These are phyloP conservation scores for Nesidiocoris tenuis DNA, from an alignment of 2,888 invertebrate genomes.

Conservation along the genomic window DNA sequence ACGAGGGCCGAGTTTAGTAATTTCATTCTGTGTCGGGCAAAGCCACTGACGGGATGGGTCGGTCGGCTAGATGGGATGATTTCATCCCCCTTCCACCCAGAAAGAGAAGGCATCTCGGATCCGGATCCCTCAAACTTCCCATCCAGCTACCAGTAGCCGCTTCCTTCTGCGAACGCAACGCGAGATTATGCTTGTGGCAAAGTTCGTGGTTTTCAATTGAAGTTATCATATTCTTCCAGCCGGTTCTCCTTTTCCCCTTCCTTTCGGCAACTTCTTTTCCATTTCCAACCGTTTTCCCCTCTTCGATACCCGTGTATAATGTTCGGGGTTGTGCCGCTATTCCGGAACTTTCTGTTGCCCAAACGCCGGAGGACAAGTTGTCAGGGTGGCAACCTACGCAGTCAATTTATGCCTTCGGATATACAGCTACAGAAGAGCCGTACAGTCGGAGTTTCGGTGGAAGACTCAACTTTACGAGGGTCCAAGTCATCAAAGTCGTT, in stretches of 20 bases:
- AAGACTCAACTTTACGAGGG: too few species aligned
- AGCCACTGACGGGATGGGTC: neutral
- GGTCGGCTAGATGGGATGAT: neutral
- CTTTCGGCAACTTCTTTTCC: neutral
- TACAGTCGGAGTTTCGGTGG: too few species aligned
- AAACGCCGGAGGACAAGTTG: neutral
- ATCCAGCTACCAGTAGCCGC: neutral
- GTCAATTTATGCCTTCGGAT: neutral
- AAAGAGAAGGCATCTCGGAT: neutral
- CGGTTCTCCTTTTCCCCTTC: slow-evolving; percentile 7
- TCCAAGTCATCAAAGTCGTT: too few species aligned
- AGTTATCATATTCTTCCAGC: slow-evolving; percentile 24
- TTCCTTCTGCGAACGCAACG: slow-evolving; percentile 5
- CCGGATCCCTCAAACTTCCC: neutral
- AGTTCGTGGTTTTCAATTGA: slow-evolving; percentile 15
- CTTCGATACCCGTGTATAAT: neutral
- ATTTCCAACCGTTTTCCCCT: neutral
- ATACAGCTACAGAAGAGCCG: too few species aligned
- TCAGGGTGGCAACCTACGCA: neutral
- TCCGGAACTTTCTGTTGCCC: neutral
- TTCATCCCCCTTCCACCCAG: neutral
- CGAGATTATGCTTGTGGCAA: neutral
- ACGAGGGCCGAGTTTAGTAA: neutral
- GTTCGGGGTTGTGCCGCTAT: neutral
- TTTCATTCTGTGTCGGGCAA: neutral